These are phyloP conservation scores for Mormyrus iriodes DNA, from an alignment of 2,113 vertebrate species.

Conservation along the genomic window DNA sequence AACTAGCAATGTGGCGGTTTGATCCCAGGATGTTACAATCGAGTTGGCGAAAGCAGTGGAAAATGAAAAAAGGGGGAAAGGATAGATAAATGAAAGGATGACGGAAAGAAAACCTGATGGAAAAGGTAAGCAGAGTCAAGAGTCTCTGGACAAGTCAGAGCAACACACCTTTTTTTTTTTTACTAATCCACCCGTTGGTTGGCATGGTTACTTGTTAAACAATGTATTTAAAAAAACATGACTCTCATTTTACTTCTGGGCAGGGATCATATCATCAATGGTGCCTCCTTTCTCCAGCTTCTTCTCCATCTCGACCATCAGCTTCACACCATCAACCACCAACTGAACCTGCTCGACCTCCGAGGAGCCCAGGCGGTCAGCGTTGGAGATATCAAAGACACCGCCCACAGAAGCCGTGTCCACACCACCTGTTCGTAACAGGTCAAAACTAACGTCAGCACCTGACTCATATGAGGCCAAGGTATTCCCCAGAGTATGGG, in stretches of 20 bases:
- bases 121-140: slow-evolving; percentile 38
- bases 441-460: neutral
- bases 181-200: slow-evolving; percentile 38
- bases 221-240: slow-evolving; percentile 43
- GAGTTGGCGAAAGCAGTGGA: slow-evolving; percentile 29
- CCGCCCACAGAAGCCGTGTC: slow-evolving; percentile 89
- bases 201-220: slow-evolving; percentile 45
- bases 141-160: slow-evolving; percentile 40
- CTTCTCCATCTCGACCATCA: slow-evolving; percentile 98
- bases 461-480: neutral
- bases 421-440: slow-evolving; percentile 72
- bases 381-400: slow-evolving; percentile 91
- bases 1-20: slow-evolving; percentile 51
- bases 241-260: slow-evolving; percentile 78
- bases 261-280: slow-evolving; percentile 90
- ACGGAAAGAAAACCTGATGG: slow-evolving; percentile 9
- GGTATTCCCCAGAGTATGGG: no score
- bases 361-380: slow-evolving; percentile 87
- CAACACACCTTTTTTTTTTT: slow-evolving; percentile 19
- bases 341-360: slow-evolving; percentile 91
- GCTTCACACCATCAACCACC: slow-evolving; percentile 94
- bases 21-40: slow-evolving; percentile 68
- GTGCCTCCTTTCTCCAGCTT: slow-evolving; percentile 84
- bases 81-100: slow-evolving; percentile 28
- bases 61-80: slow-evolving; percentile 22